Base-by-base conservation (phyloP, 2,888 invertebrate genomes). In the Andrena bucephala region DNA sequence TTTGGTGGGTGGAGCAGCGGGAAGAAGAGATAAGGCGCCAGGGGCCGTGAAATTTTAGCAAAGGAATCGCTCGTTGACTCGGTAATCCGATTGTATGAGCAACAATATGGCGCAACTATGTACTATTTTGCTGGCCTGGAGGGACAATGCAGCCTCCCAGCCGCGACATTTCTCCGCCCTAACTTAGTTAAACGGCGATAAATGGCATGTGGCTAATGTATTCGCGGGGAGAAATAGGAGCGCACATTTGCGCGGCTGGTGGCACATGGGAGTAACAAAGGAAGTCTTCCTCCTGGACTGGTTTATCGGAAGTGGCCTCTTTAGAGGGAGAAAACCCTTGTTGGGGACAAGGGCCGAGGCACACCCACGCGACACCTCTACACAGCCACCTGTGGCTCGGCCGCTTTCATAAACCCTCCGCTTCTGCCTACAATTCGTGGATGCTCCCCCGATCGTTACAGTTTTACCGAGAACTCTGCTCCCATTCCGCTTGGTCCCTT, bases 321-420 rank as follows among this genome's bases (percentile, higher is more conserved):
- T 67, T 62, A 27, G 48, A 57, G 65, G 20, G 70, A 31, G 59
- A 77, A 75, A 75, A 77, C 75, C 72, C 77, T 82, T 73, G 60
- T 62, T 24, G 62, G 24, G 59, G 42, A 68, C 50, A 16, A 52
- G 66, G 63, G 77, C 62, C 60, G 65, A 69, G 63, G 68, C 57
- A 75, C 73, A 66, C 66, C 72, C 74, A 84, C 62, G 48, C 66
- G 63, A 60, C 69, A 68, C 69, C 77, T 78, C 70, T 80, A 87
- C 81, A 86, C 82, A 87, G 75, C 91, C 91, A 91, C 91, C 91
- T 91, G 91, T 91, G 82, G 90, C 87, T 84, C 85, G 77, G 65
- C 27, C 75, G 66, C 72, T 77, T 73, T 80, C 84, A 54, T 52
- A 62, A 65, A 75, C 59, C 63, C 63, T 68, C 65, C 10, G 24